phyloP scores from a whole-genome alignment of 2,113 vertebrate species.

The Zeus faber region DNA sequence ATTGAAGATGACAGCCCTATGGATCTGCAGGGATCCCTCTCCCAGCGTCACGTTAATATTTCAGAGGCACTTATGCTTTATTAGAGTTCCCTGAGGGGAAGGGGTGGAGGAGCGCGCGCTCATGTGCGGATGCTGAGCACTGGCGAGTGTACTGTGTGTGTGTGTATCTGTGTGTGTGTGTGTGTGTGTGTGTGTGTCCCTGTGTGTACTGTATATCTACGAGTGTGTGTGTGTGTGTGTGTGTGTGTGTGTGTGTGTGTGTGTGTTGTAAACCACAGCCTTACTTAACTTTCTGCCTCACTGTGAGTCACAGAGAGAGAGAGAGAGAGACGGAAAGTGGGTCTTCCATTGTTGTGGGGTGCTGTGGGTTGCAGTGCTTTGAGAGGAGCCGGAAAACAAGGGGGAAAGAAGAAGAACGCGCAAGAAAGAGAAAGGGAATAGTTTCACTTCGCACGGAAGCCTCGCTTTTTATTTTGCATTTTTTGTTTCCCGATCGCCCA shows the following conservation, averaged over 20 bases:
- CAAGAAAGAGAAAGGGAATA: conserved; percentile 14
- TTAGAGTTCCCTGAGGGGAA: conserved; percentile 62
- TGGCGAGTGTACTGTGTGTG: too few relatives aligned
- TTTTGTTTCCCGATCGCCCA: too few relatives aligned
- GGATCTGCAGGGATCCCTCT: conserved; percentile 68
- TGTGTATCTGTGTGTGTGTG: too few relatives aligned
- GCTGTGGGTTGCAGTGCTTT: conserved; percentile 20
- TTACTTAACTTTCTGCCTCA: conserved; percentile 56
- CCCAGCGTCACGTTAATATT: conserved; percentile 77
- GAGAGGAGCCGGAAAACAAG: conserved; percentile 20
- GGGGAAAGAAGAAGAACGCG: neutral
- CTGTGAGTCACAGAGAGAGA: conserved; percentile 24
- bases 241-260: too few relatives aligned
- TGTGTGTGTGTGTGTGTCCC: too few relatives aligned
- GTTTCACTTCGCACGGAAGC: conserved; percentile 22
- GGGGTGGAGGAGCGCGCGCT: too few relatives aligned
- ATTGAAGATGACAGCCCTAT: conserved; percentile 70
- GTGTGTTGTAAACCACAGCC: too few relatives aligned
- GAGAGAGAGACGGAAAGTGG: conserved; percentile 8
- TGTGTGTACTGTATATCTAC: too few relatives aligned
- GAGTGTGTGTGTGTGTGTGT: too few relatives aligned
- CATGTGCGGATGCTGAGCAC: too few relatives aligned
- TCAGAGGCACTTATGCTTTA: conserved; percentile 80
- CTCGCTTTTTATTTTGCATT: too few relatives aligned
- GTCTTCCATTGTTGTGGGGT: conserved; percentile 37